Evolutionary conservation across 2,797 vertebrate species (phyloP), one percentile per base, ranked within the genome.

Genomic region (Phoebastria nigripes): DNA sequence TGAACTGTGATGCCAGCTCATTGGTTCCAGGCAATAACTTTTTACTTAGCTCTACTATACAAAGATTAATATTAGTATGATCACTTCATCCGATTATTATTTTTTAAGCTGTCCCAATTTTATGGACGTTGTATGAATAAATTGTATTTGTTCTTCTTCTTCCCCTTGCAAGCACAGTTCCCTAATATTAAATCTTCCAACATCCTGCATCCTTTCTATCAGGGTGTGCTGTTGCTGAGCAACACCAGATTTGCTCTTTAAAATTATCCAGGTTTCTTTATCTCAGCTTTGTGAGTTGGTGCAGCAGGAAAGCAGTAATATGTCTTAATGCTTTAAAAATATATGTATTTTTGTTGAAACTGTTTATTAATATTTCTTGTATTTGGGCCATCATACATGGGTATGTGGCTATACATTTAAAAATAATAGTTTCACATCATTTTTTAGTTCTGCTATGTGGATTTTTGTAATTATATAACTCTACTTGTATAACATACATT

Each of bases 201-300:
- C 96, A 96, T 94, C 87, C 95, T 94, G 89, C 96, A 88, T 97
- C 94, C 91, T 97, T 97, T 97, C 95, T 97, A 95, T 96, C 96
- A 96, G 95, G 84, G 90, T 97, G 97, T 97, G 97, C 97, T 97
- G 97, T 98, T 97, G 97, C 97, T 97, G 94, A 95, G 97, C 97
- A 98, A 98, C 97, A 93, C 94, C 94, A 97, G 96, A 98, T 98
- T 98, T 97, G 96, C 95, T 97, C 96, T 97, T 97, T 97, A 97
- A 97, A 97, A 97, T 97, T 95, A 97, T 95, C 96, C 93, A 95
- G 93, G 94, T 96, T 96, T 96, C 96, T 97, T 89, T 92, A 95
- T 94, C 89, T 37, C 96, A 97, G 96, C 93, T 96, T 97, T 97
- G 84, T 92, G 91, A 97, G 85, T 95, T 95, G 78, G 78, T 97